Evolutionary conservation across 1,140 invertebrate species (phyloP), one percentile per base, ranked within the genome.

Genomic region (Rhopalosiphum padi): DNA sequence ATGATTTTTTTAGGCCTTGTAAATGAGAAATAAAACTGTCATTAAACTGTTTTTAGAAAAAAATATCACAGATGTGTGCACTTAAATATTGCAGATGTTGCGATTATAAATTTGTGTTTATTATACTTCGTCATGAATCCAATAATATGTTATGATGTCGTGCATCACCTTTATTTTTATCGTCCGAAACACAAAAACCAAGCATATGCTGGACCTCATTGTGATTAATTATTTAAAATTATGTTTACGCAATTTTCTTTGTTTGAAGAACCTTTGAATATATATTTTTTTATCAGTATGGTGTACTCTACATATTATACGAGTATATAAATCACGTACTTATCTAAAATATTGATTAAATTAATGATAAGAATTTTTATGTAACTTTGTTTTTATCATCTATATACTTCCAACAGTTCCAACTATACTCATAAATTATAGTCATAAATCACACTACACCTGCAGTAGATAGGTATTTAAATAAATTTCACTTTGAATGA

Each of bases 331-430:
- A 77, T 77, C 60, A 77, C 60, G 60, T 77, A 77, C 60, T 77
- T 77, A n/a, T 77, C 60, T n/a, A 77, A 77, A 77, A 77, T n/a
- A 77, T 77, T n/a, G n/a, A 77, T 77, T 77, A 77, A 77, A n/a
- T 77, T n/a, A 77, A 77, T n/a, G 30, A 77, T 77, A 77, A 77
- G 5, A 18, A n/a, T n/a, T n/a, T n/a, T 77, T 77, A 77, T 77
- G 22, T 77, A n/a, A 77, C 60, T 77, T n/a, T 15, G 18, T 77
- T 77, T n/a, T 77, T 77, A 77, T 77, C 60, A 21, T n/a, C 15
- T 2, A 77, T 3, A n/a, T 41, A 41, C 41, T 41, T 41, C 41
- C 41, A 41, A 41, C 41, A 41, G 41, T 77, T 77, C n/a, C 3
- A 77, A 77, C 30, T 77, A 18, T n/a, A 77, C 60, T n/a, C 60